These are phyloP conservation scores for Ellobium chinense DNA, from an alignment of 2,888 invertebrate genomes.

Conservation along the genomic window DNA sequence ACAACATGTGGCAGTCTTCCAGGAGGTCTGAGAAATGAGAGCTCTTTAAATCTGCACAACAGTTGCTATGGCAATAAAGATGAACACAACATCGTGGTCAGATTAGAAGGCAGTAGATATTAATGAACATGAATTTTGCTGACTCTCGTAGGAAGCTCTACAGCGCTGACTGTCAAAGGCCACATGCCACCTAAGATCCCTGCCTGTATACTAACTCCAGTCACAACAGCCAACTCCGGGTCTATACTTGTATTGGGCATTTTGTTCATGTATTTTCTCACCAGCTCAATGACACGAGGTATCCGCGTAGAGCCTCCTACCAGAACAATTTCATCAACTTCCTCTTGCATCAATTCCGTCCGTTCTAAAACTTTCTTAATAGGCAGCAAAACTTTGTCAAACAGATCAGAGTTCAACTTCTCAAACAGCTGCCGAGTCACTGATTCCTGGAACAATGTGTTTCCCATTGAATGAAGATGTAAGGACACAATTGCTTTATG, in stretches of 20 bases:
- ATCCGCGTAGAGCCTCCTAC: conserved; percentile 81
- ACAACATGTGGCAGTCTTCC: too few species aligned
- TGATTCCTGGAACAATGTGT: conserved; percentile 62
- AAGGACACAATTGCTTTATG: conserved; percentile 68
- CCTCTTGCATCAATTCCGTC: conserved; percentile 69
- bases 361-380: conserved; percentile 78
- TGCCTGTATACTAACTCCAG: conserved; percentile 81
- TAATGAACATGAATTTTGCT: conserved; percentile 70
- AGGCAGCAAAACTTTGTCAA: conserved; percentile 79
- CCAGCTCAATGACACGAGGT: conserved; percentile 79
- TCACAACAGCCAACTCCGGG: conserved; percentile 81
- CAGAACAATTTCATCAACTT: conserved; percentile 80
- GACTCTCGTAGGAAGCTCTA: conserved; percentile 73
- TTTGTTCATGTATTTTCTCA: conserved; percentile 78
- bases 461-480: conserved; percentile 72
- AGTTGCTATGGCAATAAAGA: too few species aligned
- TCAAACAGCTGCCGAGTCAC: conserved; percentile 79
- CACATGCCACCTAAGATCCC: conserved; percentile 81
- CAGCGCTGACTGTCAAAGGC: conserved; percentile 80
- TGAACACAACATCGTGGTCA: too few species aligned
- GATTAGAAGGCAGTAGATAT: too few species aligned
- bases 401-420: conserved; percentile 79
- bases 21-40: too few species aligned
- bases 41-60: too few species aligned
- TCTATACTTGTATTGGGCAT: conserved; percentile 76